These are phyloP conservation scores for Lordiphosa collinella DNA, from an alignment of 1,140 invertebrate species.

Conservation along the genomic window DNA sequence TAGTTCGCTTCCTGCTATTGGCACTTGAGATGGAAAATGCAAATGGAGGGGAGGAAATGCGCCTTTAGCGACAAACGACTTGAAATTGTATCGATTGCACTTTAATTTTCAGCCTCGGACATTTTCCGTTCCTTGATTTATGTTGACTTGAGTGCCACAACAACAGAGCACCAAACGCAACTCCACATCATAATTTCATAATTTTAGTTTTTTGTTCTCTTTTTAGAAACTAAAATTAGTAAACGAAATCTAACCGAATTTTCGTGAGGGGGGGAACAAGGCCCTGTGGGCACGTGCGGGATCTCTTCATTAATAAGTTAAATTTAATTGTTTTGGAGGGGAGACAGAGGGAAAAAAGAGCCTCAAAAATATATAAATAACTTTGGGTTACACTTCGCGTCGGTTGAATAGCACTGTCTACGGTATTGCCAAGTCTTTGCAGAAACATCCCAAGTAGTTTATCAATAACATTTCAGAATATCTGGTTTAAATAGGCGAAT, in stretches of 20 bases:
- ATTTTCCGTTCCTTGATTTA: slow-evolving; percentile 33
- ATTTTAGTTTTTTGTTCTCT: slow-evolving; percentile 12
- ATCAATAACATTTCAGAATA: too few species aligned
- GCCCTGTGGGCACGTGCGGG: slow-evolving; percentile 28
- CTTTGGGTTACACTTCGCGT: too few species aligned
- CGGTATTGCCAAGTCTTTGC: too few species aligned
- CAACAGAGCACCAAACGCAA: neutral
- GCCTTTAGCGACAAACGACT: slow-evolving; percentile 13
- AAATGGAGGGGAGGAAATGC: slow-evolving; percentile 15
- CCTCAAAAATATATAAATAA: too few species aligned
- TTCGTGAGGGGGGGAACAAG: too few species aligned
- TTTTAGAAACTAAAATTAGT: slow-evolving; percentile 47
- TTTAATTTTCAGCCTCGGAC: slow-evolving; percentile 20
- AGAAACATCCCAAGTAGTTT: too few species aligned
- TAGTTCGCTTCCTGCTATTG: slow-evolving; percentile 70
- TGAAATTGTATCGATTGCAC: slow-evolving; percentile 58
- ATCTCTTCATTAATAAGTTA: slow-evolving; percentile 41
- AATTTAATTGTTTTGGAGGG: slow-evolving; percentile 42
- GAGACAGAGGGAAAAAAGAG: neutral
- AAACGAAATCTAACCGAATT: neutral
- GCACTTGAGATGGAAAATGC: slow-evolving; percentile 32
- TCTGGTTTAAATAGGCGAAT: too few species aligned
- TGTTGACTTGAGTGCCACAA: slow-evolving; percentile 9
- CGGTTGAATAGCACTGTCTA: too few species aligned
- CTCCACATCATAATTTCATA: slow-evolving; percentile 30